Base-by-base conservation (phyloP, 2,888 invertebrate species). In the Drosophila birchii region DNA sequence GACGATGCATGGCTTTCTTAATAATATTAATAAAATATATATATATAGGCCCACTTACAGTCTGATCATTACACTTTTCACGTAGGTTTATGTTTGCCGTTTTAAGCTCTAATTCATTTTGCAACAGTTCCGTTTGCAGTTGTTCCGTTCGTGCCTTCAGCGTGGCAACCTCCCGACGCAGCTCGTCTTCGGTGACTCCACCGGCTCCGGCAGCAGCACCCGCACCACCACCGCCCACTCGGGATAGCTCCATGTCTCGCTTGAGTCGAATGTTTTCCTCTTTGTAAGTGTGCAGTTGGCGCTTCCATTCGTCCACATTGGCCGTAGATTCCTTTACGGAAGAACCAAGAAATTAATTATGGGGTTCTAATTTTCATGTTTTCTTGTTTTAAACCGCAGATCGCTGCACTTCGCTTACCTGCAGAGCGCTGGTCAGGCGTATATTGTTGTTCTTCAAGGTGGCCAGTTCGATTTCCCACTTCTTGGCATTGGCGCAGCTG, bases 281-380 rank as follows among this genome's bases (percentile, higher is more conserved):
- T 92, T 97, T 95, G 91, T 97, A 96, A 82, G 97, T 96, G 86
- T 98, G 98, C 85, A 99, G 94, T 92, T 99, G 98, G 76, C 98
- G 95, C 93, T 99, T 99, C 99, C 99, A 99, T 93, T 99, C 98
- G 91, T 99, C 99, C 34, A 99, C 99, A 92, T 99, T 99, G 68
- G 98, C 97, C 38, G 98, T 98, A 90, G 98, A 98, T 93, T 95
- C 95, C 93, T 92, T n/a, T 0, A 34, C 43, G 38, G 45, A 4
- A 2, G 39, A 34, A 43, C 51, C 8, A 14, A 0, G 14, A 20
- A 8, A 18, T 2, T 12, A 12, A 5, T 29, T 4, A 26, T 23
- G 23, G 23, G 8, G 1, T 41, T 11, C 5, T 18, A 11, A 41
- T 18, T 39, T 39, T n/a, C n/a, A n/a, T n/a, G 5, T 26, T 26